phyloP scores from a whole-genome alignment of 2,888 invertebrate species.

The Spisula solida region DNA sequence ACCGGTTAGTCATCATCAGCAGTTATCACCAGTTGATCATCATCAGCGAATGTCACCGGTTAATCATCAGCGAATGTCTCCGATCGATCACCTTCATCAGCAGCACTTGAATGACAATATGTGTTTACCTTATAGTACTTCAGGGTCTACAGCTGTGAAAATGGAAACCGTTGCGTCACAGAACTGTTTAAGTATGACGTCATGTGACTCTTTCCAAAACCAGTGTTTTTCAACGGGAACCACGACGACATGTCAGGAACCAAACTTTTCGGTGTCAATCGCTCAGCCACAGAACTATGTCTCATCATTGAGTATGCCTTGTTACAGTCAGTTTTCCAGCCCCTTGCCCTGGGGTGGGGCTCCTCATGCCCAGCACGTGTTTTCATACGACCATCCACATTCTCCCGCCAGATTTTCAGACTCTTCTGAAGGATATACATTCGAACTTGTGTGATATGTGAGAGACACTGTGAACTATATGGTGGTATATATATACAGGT shows the following conservation, averaged over 20 bases:
- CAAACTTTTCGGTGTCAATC: slow-evolving; percentile 51
- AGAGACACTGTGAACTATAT: background rate
- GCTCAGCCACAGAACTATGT: slow-evolving; percentile 56
- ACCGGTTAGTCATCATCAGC: slow-evolving; percentile 36
- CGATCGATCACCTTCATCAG: slow-evolving; percentile 37
- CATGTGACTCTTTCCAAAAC: slow-evolving; percentile 47
- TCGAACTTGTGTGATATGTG: slow-evolving; percentile 67
- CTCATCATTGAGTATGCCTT: slow-evolving; percentile 35
- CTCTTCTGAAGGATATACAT: slow-evolving; percentile 75
- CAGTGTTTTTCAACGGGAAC: slow-evolving; percentile 59
- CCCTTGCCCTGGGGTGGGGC: slow-evolving; percentile 52
- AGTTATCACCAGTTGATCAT: slow-evolving; percentile 39
- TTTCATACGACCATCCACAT: slow-evolving; percentile 54
- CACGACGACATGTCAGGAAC: slow-evolving; percentile 36
- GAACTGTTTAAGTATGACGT: slow-evolving; percentile 37
- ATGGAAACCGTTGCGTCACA: slow-evolving; percentile 36
- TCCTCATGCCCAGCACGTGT: slow-evolving; percentile 46
- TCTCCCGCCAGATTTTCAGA: slow-evolving; percentile 74
- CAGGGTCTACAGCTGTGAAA: slow-evolving; percentile 13
- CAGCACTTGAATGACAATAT: slow-evolving; percentile 51
- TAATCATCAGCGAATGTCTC: slow-evolving; percentile 43
- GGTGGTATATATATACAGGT: slow-evolving; percentile 22
- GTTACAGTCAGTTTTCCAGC: slow-evolving; percentile 46
- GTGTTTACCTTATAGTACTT: slow-evolving; percentile 21
- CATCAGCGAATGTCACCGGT: slow-evolving; percentile 46